Evolutionary conservation across 2,797 vertebrate genomes (phyloP).

Genomic region (Bradypodion ventrale): DNA sequence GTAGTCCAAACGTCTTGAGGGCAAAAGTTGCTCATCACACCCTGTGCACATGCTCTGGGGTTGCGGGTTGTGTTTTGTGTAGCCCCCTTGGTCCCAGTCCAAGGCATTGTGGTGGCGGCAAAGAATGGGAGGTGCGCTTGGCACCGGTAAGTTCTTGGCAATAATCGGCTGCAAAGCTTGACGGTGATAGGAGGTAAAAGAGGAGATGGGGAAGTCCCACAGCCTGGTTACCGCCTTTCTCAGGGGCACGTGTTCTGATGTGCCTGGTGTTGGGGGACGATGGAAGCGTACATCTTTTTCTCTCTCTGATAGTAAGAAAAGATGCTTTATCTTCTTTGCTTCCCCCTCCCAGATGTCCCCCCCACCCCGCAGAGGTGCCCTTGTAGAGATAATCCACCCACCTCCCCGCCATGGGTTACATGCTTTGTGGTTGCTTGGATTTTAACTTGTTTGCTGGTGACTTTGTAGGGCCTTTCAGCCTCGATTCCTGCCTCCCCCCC

Average conservation of each 20-base stretch:
- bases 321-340: neutral
- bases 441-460: conserved; percentile 48
- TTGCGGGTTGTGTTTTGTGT: neutral
- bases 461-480: conserved; percentile 42
- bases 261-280: neutral
- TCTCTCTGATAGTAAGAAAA: neutral
- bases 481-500: conserved; percentile 22
- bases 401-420: too few relatives aligned
- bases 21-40: neutral
- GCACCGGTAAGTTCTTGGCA: fast-evolving
- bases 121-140: too few relatives aligned
- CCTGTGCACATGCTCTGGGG: neutral
- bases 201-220: neutral
- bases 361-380: too few relatives aligned
- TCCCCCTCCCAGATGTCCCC: neutral
- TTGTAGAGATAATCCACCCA: too few relatives aligned
- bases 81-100: neutral
- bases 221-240: neutral
- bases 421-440: conserved; percentile 24
- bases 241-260: too few relatives aligned
- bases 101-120: too few relatives aligned
- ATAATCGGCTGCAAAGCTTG: too few relatives aligned
- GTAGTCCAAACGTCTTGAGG: neutral
- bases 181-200: too few relatives aligned
- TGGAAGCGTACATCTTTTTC: fast-evolving